Conservation (phyloP, 2,797 vertebrate genomes). For the Dromococcyx pavoninus region DNA sequence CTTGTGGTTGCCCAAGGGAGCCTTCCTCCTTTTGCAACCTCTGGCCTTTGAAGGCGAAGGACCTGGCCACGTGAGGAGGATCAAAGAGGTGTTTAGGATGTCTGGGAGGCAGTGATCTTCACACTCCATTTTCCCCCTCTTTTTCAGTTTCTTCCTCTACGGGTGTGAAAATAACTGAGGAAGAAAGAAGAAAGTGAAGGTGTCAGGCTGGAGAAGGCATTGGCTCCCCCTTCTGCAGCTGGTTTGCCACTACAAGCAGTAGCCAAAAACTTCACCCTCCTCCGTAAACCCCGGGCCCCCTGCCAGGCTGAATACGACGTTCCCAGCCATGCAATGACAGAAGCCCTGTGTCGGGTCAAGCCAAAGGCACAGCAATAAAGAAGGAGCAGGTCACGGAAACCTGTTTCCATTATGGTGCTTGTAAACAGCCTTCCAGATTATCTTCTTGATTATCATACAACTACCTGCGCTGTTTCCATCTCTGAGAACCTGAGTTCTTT, state of each 20-base stretch:
- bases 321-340: not conserved
- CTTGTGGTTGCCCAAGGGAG: not conserved
- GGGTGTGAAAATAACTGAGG: not conserved
- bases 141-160: not conserved
- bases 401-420: not conserved
- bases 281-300: not conserved
- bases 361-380: not conserved
- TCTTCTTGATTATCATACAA: not conserved
- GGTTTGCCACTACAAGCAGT: conserved; percentile 38
- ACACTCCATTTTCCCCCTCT: not conserved
- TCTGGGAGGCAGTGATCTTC: not conserved
- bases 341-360: not conserved
- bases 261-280: not conserved
- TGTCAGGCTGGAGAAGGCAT: conserved; percentile 41
- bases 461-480: not conserved
- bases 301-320: not conserved
- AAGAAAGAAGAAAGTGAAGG: not conserved
- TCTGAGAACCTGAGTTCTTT: not conserved
- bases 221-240: conserved; percentile 53
- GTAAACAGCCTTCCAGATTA: conserved; percentile 34
- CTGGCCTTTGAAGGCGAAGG: not conserved
- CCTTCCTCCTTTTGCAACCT: not conserved
- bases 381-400: conserved; percentile 15
- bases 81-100: not conserved
- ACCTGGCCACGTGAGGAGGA: not conserved